These are phyloP conservation scores for Danionella cerebrum DNA, from an alignment of 2,113 vertebrate genomes.

Conservation along the genomic window DNA sequence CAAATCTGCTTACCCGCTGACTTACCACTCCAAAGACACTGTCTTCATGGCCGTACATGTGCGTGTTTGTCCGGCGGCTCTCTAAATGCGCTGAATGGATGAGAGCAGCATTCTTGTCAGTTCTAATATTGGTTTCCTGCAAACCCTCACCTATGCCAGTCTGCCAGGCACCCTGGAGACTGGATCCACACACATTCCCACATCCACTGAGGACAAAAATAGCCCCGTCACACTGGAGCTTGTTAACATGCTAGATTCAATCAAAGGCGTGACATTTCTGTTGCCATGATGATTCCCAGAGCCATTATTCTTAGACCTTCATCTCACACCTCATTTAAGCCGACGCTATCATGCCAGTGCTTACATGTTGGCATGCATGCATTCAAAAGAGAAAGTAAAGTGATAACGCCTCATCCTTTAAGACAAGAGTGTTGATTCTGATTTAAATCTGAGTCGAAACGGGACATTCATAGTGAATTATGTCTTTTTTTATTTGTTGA, in stretches of 20 bases:
- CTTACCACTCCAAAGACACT: neutral
- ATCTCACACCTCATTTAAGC: neutral
- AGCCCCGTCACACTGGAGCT: conserved; percentile 31
- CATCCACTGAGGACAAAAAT: conserved; percentile 38
- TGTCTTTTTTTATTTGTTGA: neutral
- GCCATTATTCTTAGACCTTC: conserved; percentile 20
- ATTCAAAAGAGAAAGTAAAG: conserved; percentile 2
- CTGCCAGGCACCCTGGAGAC: conserved; percentile 27
- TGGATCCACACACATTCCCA: conserved; percentile 2
- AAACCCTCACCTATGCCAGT: conserved; percentile 46
- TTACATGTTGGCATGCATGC: neutral
- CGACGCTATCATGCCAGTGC: neutral
- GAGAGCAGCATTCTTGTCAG: conserved; percentile 61
- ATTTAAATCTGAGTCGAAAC: neutral
- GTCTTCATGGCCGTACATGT: conserved; percentile 1
- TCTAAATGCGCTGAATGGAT: conserved; percentile 49
- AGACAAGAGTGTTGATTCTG: conserved; percentile 1
- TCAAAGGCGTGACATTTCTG: conserved; percentile 53
- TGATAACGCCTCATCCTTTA: conserved; percentile 10
- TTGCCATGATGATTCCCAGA: conserved; percentile 30
- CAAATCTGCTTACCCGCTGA: neutral
- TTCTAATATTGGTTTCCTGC: conserved; percentile 50
- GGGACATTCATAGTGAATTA: neutral
- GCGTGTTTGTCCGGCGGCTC: conserved; percentile 8
- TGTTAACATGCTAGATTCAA: conserved; percentile 44